phyloP scores from a whole-genome alignment of 2,797 vertebrate genomes.

The Artibeus jamaicensis region DNA sequence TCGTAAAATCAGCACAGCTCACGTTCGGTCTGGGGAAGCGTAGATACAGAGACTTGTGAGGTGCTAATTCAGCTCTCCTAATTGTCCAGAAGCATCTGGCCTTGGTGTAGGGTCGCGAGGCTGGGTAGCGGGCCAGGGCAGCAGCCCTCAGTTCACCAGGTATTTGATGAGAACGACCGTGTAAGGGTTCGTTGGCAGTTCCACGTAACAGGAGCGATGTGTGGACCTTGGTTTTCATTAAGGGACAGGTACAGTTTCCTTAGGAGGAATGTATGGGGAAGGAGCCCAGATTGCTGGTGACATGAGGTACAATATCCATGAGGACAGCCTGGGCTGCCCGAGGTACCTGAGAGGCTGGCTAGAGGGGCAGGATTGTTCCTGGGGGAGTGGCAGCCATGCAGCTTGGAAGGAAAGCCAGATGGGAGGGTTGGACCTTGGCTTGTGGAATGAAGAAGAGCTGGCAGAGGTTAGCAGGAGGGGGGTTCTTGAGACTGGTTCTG shows the following conservation, averaged over 20 bases:
- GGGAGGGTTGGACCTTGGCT: background rate
- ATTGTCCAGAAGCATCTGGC: background rate
- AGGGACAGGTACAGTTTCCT: background rate
- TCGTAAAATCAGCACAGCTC: background rate
- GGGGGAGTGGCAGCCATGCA: fast-evolving
- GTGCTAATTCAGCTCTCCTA: fast-evolving
- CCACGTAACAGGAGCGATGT: background rate
- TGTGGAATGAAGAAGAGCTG: background rate
- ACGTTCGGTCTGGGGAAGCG: background rate
- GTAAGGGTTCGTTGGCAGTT: too few species aligned
- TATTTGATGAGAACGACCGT: too few species aligned
- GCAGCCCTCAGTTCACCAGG: background rate
- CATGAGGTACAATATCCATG: fast-evolving
- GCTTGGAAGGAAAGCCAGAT: background rate
- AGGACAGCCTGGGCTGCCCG: background rate
- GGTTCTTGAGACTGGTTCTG: fast-evolving
- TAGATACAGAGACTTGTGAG: background rate
- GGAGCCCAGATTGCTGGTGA: too few species aligned
- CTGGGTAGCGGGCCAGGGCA: background rate
- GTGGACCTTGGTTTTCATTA: background rate
- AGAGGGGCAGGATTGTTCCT: background rate
- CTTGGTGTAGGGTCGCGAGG: background rate
- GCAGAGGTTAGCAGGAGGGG: background rate
- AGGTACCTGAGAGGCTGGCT: background rate
- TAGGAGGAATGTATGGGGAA: background rate